Evolutionary conservation across 2,113 vertebrate genomes (phyloP).

Genomic region (Scartelaos histophorus): DNA sequence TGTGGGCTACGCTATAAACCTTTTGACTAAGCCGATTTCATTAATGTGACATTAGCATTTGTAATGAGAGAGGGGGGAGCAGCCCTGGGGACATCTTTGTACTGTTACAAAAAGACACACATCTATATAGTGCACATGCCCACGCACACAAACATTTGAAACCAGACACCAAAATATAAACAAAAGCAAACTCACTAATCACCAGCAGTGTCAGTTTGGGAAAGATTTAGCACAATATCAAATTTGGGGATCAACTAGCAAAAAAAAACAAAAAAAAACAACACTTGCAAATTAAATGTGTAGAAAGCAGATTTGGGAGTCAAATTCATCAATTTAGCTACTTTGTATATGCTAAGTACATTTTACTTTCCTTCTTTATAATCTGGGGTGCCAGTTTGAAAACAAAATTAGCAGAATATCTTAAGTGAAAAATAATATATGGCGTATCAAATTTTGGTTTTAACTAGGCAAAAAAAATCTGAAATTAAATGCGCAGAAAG

Average conservation of each 20-base stretch:
- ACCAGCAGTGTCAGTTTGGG: slow-evolving; percentile 21
- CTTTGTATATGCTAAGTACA: not conserved
- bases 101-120: slow-evolving; percentile 41
- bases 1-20: slow-evolving; percentile 71
- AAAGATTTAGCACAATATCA: slow-evolving; percentile 12
- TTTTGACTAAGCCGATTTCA: slow-evolving; percentile 73
- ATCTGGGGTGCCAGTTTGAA: not conserved
- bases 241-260: slow-evolving; percentile 4
- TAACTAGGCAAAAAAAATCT: not conserved
- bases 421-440: not conserved
- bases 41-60: slow-evolving; percentile 78
- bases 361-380: not conserved
- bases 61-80: slow-evolving; percentile 66
- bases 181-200: slow-evolving; percentile 36
- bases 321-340: not conserved
- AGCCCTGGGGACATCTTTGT: slow-evolving; percentile 68
- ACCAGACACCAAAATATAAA: slow-evolving; percentile 36
- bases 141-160: slow-evolving; percentile 24
- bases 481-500: not conserved
- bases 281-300: not conserved
- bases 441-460: slow-evolving; percentile 16
- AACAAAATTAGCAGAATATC: slow-evolving; percentile 7
- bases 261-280: no score
- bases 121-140: slow-evolving; percentile 21
- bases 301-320: not conserved